Conservation (phyloP, 2,888 invertebrate genomes). For the Synanthedon formicaeformis region DNA sequence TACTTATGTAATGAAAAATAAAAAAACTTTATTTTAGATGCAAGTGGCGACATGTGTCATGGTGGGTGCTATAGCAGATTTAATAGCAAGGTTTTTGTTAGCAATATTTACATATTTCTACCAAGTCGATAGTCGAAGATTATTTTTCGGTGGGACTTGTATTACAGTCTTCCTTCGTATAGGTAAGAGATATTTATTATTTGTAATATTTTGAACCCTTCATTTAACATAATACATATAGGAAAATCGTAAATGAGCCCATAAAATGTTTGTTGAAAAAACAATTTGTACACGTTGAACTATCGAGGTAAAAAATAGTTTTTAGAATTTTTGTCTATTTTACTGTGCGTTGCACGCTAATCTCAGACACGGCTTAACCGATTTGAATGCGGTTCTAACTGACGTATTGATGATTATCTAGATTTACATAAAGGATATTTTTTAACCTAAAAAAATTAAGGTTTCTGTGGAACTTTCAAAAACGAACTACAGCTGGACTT, state of each 20-base stretch:
- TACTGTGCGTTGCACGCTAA: too few relatives aligned
- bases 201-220: neutral
- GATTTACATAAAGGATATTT: too few relatives aligned
- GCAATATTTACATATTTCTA: slow-evolving; percentile 73
- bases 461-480: neutral
- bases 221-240: neutral
- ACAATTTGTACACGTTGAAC: too few relatives aligned
- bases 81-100: slow-evolving; percentile 73
- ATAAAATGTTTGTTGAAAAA: too few relatives aligned
- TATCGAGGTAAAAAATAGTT: too few relatives aligned
- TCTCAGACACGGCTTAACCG: too few relatives aligned
- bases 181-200: slow-evolving; percentile 54
- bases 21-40: slow-evolving; percentile 35
- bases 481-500: neutral
- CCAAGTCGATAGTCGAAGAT: slow-evolving; percentile 72
- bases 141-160: slow-evolving; percentile 75
- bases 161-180: slow-evolving; percentile 76
- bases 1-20: too few relatives aligned
- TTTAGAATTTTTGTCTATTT: too few relatives aligned
- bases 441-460: too few relatives aligned
- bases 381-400: too few relatives aligned
- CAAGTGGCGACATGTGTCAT: slow-evolving; percentile 78
- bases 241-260: too few relatives aligned
- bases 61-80: slow-evolving; percentile 76
- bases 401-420: too few relatives aligned